phyloP scores from a whole-genome alignment of 2,888 invertebrate species.

The Caenorhabditis sp. region DNA sequence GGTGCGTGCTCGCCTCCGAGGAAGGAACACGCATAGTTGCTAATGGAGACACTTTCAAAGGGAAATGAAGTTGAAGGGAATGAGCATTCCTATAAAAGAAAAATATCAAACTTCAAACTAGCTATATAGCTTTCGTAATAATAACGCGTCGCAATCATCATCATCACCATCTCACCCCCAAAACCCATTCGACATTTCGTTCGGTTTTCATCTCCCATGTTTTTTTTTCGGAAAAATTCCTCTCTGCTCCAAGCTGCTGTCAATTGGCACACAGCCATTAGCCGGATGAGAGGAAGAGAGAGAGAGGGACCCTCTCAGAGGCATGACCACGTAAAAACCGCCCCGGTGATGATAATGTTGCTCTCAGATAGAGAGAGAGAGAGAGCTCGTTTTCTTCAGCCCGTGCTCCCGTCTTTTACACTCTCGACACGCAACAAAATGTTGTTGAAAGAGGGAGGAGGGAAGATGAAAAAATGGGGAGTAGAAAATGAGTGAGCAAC shows the following conservation, averaged over 20 bases:
- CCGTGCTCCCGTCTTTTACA: conserved; percentile 1
- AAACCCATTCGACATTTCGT: conserved; percentile 18
- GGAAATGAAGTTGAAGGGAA: background rate
- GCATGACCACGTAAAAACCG: conserved; percentile 40
- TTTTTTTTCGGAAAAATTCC: conserved; percentile 1
- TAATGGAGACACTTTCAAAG: conserved; percentile 21
- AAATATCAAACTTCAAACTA: too few relatives aligned
- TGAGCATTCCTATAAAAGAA: background rate
- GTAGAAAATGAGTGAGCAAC: background rate
- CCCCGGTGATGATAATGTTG: conserved; percentile 30
- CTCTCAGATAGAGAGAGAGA: background rate
- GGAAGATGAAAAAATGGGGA: background rate
- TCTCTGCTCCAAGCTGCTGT: conserved; percentile 5
- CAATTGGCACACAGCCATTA: conserved; percentile 32
- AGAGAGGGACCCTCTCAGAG: background rate
- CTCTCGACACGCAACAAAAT: conserved; percentile 43
- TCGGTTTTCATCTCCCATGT: background rate
- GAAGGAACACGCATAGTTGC: conserved; percentile 22
- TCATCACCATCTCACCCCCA: background rate
- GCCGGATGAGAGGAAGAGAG: conserved; percentile 1
- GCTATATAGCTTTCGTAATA: conserved; percentile 11
- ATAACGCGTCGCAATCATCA: conserved; percentile 4
- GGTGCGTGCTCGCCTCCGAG: background rate
- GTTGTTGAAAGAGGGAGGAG: conserved; percentile 16
- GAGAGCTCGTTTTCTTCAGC: conserved; percentile 17